phyloP scores from a whole-genome alignment of 37 sponge, comb jelly and placozoan genomes.

The Cliona cf. orientalis region DNA sequence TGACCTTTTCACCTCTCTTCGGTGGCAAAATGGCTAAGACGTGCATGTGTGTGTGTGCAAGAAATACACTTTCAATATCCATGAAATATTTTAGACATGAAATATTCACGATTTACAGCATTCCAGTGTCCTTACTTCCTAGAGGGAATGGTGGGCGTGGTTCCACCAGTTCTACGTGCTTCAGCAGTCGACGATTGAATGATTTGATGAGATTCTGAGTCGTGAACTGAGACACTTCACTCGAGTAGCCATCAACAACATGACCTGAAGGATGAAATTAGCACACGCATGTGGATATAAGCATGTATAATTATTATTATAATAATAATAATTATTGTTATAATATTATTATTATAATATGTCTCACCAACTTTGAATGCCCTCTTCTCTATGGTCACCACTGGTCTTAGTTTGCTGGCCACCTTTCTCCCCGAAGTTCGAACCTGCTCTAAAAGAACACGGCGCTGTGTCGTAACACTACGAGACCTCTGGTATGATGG shows the following conservation, averaged over 20 bases:
- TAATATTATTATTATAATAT: no score
- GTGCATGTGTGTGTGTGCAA: no score
- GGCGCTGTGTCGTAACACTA: neutral
- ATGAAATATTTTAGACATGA: no score
- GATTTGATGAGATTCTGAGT: conserved; percentile 38
- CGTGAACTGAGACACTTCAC: conserved; percentile 25
- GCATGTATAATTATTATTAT: neutral
- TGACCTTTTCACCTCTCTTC: no score
- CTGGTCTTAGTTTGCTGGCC: conserved; percentile 40
- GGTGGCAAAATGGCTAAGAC: no score
- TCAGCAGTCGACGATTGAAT: conserved; percentile 25
- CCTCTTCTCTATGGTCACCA: conserved; percentile 74
- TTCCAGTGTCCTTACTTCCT: conserved; percentile 66
- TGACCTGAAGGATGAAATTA: neutral
- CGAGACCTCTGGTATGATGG: neutral
- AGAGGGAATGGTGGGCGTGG: conserved; percentile 52
- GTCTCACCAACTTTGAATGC: conserved; percentile 78
- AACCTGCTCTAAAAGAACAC: neutral
- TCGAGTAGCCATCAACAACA: conserved; percentile 50
- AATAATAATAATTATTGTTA: no score
- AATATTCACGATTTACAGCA: no score
- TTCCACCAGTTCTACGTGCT: conserved; percentile 12
- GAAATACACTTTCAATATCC: no score
- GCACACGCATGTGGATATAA: neutral
- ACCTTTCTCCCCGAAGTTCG: neutral